Evolutionary conservation across 2,888 invertebrate species (phyloP).

Genomic region (Allygus modestus): DNA sequence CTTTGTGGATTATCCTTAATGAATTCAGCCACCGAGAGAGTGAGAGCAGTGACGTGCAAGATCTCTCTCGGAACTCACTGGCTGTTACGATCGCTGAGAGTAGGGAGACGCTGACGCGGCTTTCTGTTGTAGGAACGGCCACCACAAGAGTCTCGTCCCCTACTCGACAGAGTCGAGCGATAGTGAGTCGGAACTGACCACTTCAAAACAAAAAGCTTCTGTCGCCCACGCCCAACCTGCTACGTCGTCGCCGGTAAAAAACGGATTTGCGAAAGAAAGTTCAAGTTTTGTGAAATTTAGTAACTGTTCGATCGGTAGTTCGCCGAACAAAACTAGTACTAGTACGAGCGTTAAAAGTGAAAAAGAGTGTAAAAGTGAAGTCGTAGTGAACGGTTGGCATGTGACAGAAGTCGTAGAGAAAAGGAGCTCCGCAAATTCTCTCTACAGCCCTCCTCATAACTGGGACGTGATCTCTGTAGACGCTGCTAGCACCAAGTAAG

Average conservation of each 20-base stretch:
- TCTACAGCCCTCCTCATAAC: conserved; percentile 47
- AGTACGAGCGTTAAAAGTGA: not conserved
- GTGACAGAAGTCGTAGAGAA: conserved; percentile 54
- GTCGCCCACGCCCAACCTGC: conserved; percentile 28
- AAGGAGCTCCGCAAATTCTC: conserved; percentile 7
- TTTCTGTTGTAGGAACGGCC: conserved; percentile 54
- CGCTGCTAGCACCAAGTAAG: conserved; percentile 75
- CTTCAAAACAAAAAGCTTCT: conserved; percentile 45
- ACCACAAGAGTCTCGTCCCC: conserved; percentile 65
- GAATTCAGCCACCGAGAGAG: too few relatives aligned
- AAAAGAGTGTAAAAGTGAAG: conserved; percentile 33
- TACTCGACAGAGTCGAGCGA: conserved; percentile 68
- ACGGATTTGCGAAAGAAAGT: conserved; percentile 59
- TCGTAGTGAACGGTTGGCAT: conserved; percentile 53
- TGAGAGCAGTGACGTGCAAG: too few relatives aligned
- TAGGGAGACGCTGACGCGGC: conserved; percentile 40
- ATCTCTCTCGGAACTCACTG: too few relatives aligned
- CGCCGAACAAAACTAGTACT: conserved; percentile 36
- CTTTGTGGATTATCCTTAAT: too few relatives aligned
- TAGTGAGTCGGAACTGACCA: conserved; percentile 65
- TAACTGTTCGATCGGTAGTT: conserved; percentile 1
- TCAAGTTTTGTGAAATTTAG: conserved; percentile 57
- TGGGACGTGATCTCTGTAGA: conserved; percentile 65
- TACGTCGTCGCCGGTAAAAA: conserved; percentile 43
- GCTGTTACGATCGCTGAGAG: not conserved